Evolutionary conservation across 2,797 vertebrate species (phyloP), one percentile per base, ranked within the genome.

Genomic region (Remorina albescens): DNA sequence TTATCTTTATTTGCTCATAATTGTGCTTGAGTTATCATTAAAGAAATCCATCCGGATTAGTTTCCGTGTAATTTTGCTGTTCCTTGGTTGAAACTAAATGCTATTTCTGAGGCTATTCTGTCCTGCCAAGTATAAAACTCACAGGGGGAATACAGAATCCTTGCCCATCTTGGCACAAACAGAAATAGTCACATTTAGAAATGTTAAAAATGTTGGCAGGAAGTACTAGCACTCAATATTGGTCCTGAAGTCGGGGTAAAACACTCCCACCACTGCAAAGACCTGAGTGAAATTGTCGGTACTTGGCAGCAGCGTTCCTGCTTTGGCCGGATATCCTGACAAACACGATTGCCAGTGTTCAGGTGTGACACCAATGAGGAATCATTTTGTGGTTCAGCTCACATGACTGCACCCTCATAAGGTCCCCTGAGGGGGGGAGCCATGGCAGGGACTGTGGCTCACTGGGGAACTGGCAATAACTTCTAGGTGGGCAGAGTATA

Each of bases 201-300:
- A 66, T 49, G 59, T 62, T 62, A 64, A 65, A 68, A 71, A 65
- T 16, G 19, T 36, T 74, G 78, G 66, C 58, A 50, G 49, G 51
- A 53, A 74, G 32, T 25, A 2, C 44, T 75, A 74, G 74, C 64
- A 26, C 26, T 41, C 54, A 71, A 42, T 41, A 21, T 8, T 19
- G 30, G 21, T 51, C 55, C 67, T 71, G 62, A 67, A 80, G 74
- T 63, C 26, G 63, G 75, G 64, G 75, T 76, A 78, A 76, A 81
- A 64, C 76, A 63, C 60, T 67, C 47, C 68, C 56, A 73, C 34
- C 51, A 39, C 42, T 32, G 76, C 32, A 56, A 55, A 51, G 71
- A 81, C 53, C 39, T 42, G 23, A 69, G 56, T 41, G 59, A 30
- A 55, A 42, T 16, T 62, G 46, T 55, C 81, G 41, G 41, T 44